Evolutionary conservation across 2,888 invertebrate species (phyloP).

Genomic region (Adineta ricciae): DNA sequence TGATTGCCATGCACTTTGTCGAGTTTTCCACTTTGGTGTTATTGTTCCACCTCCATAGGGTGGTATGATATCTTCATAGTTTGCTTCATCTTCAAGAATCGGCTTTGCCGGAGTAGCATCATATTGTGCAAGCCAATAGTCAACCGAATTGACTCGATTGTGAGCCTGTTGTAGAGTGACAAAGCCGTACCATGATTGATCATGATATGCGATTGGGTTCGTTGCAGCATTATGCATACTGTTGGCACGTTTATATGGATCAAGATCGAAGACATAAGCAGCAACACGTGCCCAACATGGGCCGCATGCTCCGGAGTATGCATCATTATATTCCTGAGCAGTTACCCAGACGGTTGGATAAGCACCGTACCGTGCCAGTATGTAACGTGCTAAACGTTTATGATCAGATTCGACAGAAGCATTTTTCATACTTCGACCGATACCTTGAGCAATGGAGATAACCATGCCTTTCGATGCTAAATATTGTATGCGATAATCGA

Average conservation of each 20-base stretch:
- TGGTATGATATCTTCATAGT: background rate
- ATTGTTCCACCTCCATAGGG: background rate
- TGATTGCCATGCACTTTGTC: slow-evolving; percentile 2
- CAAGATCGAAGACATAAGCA: background rate
- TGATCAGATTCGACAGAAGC: background rate
- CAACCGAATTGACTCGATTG: background rate
- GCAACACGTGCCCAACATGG: background rate
- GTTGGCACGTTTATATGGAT: background rate
- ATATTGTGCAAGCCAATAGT: background rate
- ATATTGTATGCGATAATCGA: background rate
- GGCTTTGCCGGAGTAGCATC: background rate
- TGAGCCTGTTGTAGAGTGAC: background rate
- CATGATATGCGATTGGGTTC: background rate
- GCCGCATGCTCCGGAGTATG: background rate
- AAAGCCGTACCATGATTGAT: background rate
- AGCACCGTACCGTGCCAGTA: background rate
- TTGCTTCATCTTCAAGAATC: background rate
- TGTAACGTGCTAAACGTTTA: background rate
- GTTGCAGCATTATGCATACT: background rate
- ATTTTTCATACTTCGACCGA: background rate
- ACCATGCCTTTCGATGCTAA: background rate
- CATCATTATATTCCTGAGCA: background rate
- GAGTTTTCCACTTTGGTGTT: background rate
- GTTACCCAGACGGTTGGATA: background rate
- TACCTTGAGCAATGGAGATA: background rate